phyloP scores from a whole-genome alignment of 2,888 invertebrate genomes.

The Ctenicera cuprea region DNA sequence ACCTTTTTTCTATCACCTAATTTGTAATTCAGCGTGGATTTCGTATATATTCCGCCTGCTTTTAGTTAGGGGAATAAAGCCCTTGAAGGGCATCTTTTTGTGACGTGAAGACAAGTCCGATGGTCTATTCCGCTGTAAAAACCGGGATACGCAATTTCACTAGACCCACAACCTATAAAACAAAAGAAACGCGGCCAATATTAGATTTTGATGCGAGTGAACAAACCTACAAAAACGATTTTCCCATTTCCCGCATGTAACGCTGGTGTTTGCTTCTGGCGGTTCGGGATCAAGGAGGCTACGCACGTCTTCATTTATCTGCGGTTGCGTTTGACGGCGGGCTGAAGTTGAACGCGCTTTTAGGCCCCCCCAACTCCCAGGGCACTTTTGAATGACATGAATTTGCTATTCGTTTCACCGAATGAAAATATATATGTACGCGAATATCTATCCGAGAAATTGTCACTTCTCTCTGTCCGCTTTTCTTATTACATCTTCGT shows the following conservation, averaged over 20 bases:
- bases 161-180: slow-evolving; percentile 50
- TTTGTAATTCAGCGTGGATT: slow-evolving; percentile 21
- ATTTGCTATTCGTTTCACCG: slow-evolving; percentile 46
- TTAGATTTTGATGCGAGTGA: slow-evolving; percentile 55
- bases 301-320: slow-evolving; percentile 65
- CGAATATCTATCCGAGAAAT: slow-evolving; percentile 27
- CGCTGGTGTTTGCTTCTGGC: slow-evolving; percentile 55
- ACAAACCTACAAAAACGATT: slow-evolving; percentile 58
- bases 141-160: slow-evolving; percentile 47
- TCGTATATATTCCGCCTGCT: neutral
- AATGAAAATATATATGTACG: slow-evolving; percentile 39
- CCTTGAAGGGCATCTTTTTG: slow-evolving; percentile 30
- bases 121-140: slow-evolving; percentile 41
- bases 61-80: slow-evolving; percentile 16
- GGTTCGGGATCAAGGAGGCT: slow-evolving; percentile 59
- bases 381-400: slow-evolving; percentile 53
- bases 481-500: slow-evolving; percentile 14
- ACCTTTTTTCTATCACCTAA: slow-evolving; percentile 13
- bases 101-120: slow-evolving; percentile 47
- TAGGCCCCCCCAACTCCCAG: slow-evolving; percentile 37
- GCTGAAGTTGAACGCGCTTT: slow-evolving; percentile 48
- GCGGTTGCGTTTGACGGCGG: slow-evolving; percentile 57
- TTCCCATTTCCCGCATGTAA: slow-evolving; percentile 57
- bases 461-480: slow-evolving; percentile 15
- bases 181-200: slow-evolving; percentile 52